Base-by-base conservation (phyloP, 2,113 vertebrate genomes). In the Lathamus discolor region DNA sequence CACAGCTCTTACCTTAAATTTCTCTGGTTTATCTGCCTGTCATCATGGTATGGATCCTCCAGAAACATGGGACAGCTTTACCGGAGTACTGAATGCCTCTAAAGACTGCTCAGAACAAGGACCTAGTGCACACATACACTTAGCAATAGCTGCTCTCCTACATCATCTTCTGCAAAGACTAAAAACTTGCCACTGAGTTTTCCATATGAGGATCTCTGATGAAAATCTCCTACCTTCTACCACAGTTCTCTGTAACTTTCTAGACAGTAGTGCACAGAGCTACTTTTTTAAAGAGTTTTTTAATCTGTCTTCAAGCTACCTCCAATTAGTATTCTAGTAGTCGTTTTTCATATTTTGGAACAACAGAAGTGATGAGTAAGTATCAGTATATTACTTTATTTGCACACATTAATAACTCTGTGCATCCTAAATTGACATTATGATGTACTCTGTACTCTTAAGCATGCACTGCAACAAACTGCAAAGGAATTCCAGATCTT, bases 251-350 rank as follows among this genome's bases (percentile, higher is more conserved):
- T 44, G 16, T 37, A 76, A 55, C 1, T 4, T 51, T 52, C 39
- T 46, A 63, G 33, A 29, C 17, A 66, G 17, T 5, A 83, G 3
- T 22, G 24, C 6, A 13, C 24, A 79, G 25, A 75, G 28, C 5
- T 37, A 22, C 4, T 31, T 70, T 75, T 55, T 64, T 46, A 0
- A 0, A 9, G 78, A 49, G 4, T 15, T 61, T 64, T 86, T 88
- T 46, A 31, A 1, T 55, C 11, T 64, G 31, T 54, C 11, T 35
- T 61, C 31, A 68, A 41, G 25, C 5, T 59, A 41, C 0, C 0
- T 48, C 3, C 7, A 16, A 28, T 46, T 1, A 0, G 7, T 63
- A 79, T 37, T 69, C 43, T 39, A 39, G 12, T 35, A 18, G 8
- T 27, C 48, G 6, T 6, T 64, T 88, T 63, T 75, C 5, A 1